These are phyloP conservation scores for Zapornia atra DNA, from an alignment of 2,113 vertebrate genomes.

Conservation along the genomic window DNA sequence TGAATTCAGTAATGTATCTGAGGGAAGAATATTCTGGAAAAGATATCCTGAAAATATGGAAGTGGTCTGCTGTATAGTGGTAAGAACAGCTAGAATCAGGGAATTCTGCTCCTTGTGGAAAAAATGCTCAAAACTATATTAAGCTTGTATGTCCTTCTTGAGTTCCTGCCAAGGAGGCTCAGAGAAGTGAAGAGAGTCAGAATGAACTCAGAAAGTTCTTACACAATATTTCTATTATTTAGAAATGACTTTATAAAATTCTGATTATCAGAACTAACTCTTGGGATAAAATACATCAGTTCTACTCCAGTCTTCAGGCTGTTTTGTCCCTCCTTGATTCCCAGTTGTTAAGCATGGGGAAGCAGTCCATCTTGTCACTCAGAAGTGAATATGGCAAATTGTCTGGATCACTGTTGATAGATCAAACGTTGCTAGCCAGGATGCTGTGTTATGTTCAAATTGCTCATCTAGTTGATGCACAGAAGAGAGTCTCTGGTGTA, in stretches of 20 bases:
- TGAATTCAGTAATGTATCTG: not conserved
- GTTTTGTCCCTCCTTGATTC: not conserved
- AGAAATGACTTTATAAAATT: not conserved
- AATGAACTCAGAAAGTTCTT: not conserved
- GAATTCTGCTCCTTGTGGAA: not conserved
- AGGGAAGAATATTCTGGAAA: not conserved
- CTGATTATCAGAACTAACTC: not conserved
- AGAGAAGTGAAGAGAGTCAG: not conserved
- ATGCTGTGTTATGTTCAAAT: not conserved
- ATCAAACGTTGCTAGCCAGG: not conserved
- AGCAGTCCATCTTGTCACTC: not conserved
- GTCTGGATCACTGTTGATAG: not conserved
- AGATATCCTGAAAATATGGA: not conserved
- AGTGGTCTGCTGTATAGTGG: not conserved
- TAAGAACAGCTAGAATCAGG: not conserved
- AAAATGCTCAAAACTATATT: not conserved
- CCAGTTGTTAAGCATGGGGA: not conserved
- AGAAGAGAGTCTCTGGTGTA: not conserved
- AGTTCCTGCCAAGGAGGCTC: not conserved
- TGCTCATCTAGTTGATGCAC: not conserved
- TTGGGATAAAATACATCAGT: not conserved
- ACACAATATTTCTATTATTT: not conserved
- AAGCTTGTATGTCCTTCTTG: not conserved
- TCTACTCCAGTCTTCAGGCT: not conserved
- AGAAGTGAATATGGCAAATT: not conserved